phyloP scores from a whole-genome alignment of 2,888 invertebrate genomes.

The Saturnia pavonia region DNA sequence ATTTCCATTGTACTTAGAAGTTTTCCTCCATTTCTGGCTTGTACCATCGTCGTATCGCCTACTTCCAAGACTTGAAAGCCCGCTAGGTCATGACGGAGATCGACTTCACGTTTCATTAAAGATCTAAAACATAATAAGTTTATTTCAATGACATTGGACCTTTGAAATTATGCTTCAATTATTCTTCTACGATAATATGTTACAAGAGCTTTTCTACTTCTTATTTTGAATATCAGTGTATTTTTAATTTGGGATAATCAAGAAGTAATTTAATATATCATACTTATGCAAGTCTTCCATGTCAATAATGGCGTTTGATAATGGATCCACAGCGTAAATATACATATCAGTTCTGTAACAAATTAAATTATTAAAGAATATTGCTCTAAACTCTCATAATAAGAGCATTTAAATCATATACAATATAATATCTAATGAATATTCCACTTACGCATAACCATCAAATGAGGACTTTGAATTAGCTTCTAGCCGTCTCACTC shows the following conservation, averaged over 20 bases:
- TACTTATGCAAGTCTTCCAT: slow-evolving; percentile 90
- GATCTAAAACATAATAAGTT: slow-evolving; percentile 70
- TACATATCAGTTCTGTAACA: slow-evolving; percentile 90
- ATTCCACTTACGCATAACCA: slow-evolving; percentile 83
- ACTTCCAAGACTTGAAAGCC: slow-evolving; percentile 86
- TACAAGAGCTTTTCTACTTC: no score
- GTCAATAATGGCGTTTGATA: slow-evolving; percentile 90
- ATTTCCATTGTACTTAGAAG: slow-evolving; percentile 88
- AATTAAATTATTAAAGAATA: neutral
- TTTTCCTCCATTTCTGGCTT: slow-evolving; percentile 56
- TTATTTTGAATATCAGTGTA: no score
- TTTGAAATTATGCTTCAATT: neutral
- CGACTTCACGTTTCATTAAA: slow-evolving; percentile 81
- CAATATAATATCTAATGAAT: neutral
- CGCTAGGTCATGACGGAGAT: slow-evolving; percentile 84
- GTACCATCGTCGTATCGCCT: slow-evolving; percentile 69
- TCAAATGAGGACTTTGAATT: slow-evolving; percentile 86
- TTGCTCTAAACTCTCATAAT: neutral
- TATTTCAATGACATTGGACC: neutral
- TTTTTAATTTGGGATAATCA: neutral
- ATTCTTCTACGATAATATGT: no score
- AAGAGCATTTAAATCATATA: neutral
- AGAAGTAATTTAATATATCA: slow-evolving; percentile 40
- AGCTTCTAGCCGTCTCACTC: slow-evolving; percentile 89
- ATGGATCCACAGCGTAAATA: slow-evolving; percentile 91